Base-by-base conservation (phyloP, 2,888 invertebrate genomes). In the Nomada goodeniana region DNA sequence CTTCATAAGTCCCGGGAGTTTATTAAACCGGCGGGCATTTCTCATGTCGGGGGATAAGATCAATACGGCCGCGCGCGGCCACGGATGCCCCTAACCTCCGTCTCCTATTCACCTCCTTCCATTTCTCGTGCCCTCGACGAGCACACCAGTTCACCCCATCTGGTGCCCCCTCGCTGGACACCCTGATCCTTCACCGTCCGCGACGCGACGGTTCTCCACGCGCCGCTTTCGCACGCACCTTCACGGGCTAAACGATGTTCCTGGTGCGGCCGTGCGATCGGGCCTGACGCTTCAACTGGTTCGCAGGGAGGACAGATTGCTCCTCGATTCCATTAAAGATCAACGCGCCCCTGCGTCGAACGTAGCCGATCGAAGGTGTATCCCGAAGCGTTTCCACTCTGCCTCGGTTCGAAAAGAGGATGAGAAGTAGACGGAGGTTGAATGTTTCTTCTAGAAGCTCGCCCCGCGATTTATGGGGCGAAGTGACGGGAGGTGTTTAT, bases 1-100 rank as follows among this genome's bases (percentile, higher is more conserved):
- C 93, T 94, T 94, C 93, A 94, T 93, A 94, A 93, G 93, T 93
- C 93, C 93, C 93, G 93, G 92, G 93, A 94, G 93, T 94, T 94
- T 94, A 94, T 94, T 94, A 94, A 94, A 93, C 93, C 93, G 92
- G 93, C 93, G 92, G 91, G 93, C 93, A 94, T 93, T 94, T 94
- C 93, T 94, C 93, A 94, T 94, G 93, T 93, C 93, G 91, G 91
- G 93, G 93, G 93, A 93, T 94, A 94, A 93, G 93, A 94, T 93
- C 93, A 93, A 94, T 94, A 94, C 93, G 92, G 92, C 93, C 93
- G 93, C 93, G 91, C 90, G 89, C 91, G 90, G 90, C 92, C 91
- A 91, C 91, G 89, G 88, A 91, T 91, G 91, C 91, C 91, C 90
- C 90, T 91, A 92, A 92, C 92, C 91, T 90, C 88, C 90, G 87